A percentile compares a stretch with the other conserved stretches of the same genome.
These are phyloP conservation scores for Thymelicus sylvestris DNA, from an alignment of 2,888 invertebrate genomes.

Conservation along the genomic window DNA sequence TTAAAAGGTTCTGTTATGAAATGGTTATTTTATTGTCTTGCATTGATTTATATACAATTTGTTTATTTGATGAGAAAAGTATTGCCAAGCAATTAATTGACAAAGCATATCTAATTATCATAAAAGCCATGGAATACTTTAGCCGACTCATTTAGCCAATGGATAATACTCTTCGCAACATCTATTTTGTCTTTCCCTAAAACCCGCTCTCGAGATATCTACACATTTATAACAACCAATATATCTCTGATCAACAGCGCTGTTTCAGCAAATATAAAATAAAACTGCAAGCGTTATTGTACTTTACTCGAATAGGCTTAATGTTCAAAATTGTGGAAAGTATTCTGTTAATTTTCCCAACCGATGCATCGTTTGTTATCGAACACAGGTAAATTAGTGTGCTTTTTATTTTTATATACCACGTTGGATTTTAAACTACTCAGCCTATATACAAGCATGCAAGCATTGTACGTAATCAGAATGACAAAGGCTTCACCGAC, in stretches of 20 bases:
- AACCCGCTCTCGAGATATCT: not conserved
- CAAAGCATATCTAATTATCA: not conserved
- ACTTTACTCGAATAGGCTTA: not conserved
- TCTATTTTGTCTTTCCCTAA: not conserved
- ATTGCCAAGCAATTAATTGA: too few species aligned
- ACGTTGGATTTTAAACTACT: too few species aligned
- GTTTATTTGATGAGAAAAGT: too few species aligned
- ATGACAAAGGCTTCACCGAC: too few species aligned
- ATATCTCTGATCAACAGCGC: constrained; percentile 13
- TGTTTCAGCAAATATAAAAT: constrained; percentile 12
- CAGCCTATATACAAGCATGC: too few species aligned
- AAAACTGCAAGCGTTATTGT: not conserved
- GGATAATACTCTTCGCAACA: not conserved
- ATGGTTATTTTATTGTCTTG: too few species aligned
- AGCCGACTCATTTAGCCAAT: not conserved
- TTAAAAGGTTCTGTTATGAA: too few species aligned
- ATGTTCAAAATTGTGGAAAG: not conserved
- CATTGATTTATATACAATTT: too few species aligned
- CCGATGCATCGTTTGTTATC: not conserved
- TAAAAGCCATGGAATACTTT: not conserved
- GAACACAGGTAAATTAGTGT: not conserved
- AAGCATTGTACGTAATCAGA: too few species aligned
- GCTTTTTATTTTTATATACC: not conserved
- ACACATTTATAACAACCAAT: constrained; percentile 14
- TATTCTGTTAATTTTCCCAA: not conserved